Conservation (phyloP, 2,797 vertebrate species). For the Oreochromis grahami region DNA sequence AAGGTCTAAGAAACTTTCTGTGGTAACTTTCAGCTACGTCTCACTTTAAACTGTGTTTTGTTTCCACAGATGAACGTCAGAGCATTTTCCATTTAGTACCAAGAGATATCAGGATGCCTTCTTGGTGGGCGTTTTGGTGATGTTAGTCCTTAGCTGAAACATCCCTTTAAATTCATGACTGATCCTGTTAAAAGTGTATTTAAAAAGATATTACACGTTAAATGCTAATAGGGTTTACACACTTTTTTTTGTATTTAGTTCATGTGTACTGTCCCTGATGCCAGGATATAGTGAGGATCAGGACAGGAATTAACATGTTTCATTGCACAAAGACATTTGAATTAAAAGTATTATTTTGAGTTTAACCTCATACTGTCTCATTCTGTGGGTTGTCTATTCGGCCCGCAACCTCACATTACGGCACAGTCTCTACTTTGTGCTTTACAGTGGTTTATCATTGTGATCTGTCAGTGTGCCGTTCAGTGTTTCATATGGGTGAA, state of each 20-base stretch:
- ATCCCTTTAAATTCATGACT: not conserved
- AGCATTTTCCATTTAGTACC: not conserved
- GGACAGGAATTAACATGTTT: not conserved
- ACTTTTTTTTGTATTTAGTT: not conserved
- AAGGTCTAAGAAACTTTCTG: not conserved
- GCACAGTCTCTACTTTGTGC: not conserved
- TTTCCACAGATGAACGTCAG: not conserved
- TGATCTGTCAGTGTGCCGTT: not conserved
- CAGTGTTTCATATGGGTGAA: slow-evolving; percentile 19
- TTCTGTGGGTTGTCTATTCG: not conserved
- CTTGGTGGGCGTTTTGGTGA: not conserved
- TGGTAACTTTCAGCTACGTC: not conserved
- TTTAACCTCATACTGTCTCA: not conserved
- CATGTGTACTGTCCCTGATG: not conserved
- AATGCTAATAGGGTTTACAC: not conserved
- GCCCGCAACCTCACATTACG: not conserved
- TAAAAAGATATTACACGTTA: not conserved
- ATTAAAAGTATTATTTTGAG: not conserved
- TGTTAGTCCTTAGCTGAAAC: not conserved
- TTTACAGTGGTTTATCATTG: not conserved
- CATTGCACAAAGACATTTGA: not conserved
- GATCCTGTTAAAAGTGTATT: not conserved
- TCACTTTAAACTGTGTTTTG: not conserved
- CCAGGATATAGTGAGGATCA: not conserved
- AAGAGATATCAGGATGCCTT: not conserved